Evolutionary conservation across 2,113 vertebrate genomes (phyloP), one percentile per base, ranked within the genome.

Genomic region (Empidonax alnorum): DNA sequence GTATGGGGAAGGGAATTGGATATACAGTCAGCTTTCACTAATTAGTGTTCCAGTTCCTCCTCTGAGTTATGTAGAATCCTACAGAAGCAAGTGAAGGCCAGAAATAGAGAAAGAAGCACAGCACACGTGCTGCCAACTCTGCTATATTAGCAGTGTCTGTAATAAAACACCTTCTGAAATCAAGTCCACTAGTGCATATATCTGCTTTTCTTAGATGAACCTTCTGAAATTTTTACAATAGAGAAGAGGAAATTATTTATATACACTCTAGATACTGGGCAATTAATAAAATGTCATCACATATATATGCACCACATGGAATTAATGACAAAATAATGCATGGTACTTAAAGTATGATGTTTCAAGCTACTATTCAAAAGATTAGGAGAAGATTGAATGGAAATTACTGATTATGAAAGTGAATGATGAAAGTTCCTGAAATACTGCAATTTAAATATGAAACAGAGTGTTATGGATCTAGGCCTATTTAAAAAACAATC

Each of bases 231-330:
- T 44, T 71, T 88, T 84, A 37, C 47, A 39, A 66, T 16, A 47
- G 68, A 89, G 72, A 66, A 74, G 23, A 84, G 9, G 52, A 90
- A 92, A 87, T 87, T 4, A 95, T 74, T 92, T 92, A 84, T 72
- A 84, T 52, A 89, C 5, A 44, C 14, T 41, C 25, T 30, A 47
- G 46, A n/a, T 63, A 81, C 55, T 44, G 35, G 56, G 27, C 22
- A 94, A 76, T 87, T 94, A 92, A 89, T 61, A 81, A 94, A 92
- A 76, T 62, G 28, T 84, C 77, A 89, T 28, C 27, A 65, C 37
- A 61, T 24, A 56, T 83, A 84, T 12, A 84, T 30, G 63, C 7
- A 87, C 33, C 52, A 78, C 47, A 37, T 84, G 55, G 46, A 50
- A 88, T 84, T 81, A 89, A 77, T 61, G 53, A 33, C 24, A 94